Base-by-base conservation (phyloP, 2,113 vertebrate species). In the Laticauda laticaudata region DNA sequence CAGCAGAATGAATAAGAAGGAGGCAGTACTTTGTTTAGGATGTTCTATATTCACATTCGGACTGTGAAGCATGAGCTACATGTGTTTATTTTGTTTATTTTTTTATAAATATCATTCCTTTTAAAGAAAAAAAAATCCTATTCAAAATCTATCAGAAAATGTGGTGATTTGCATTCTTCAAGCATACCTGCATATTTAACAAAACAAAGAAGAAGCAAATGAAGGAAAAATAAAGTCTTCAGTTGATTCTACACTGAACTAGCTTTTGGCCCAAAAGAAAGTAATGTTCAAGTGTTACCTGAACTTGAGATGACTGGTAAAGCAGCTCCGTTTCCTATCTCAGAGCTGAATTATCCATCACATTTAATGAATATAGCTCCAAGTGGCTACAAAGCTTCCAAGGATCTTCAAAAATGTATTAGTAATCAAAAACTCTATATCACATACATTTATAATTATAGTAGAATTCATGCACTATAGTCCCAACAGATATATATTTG, bases 111-210 rank as follows among this genome's bases (percentile, higher is more conserved):
- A n/a, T 23, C 81, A 18, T 9, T 92, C 69, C 14, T 59, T 87
- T 12, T 88, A n/a, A n/a, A n/a, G 23, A 0, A 2, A 54, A 23
- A 53, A 54, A 43, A 15, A n/a, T 91, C 34, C 26, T 34, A 1
- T 87, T 90, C 45, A 93, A 95, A 93, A 87, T 7, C 43, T 53
- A 87, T 20, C 21, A 89, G 2, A 94, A 54, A 8, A 75, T 86
- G 85, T 94, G 59, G 45, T 89, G n/a, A 87, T n/a, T 39, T 0
- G 0, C 1, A 0, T 43, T 89, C 87, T 94, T 94, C 92, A 93
- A 96, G 64, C n/a, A 2, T 18, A 94, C 48, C 92, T 88, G 90
- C 59, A 45, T 85, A 56, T 0, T 91, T 88, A 94, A 91, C 39
- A 1, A 0, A 15, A 21, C 0, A 61, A 91, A 0, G 48, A 26